phyloP scores from a whole-genome alignment of 2,888 invertebrate species.

The Agrochola lychnidis region DNA sequence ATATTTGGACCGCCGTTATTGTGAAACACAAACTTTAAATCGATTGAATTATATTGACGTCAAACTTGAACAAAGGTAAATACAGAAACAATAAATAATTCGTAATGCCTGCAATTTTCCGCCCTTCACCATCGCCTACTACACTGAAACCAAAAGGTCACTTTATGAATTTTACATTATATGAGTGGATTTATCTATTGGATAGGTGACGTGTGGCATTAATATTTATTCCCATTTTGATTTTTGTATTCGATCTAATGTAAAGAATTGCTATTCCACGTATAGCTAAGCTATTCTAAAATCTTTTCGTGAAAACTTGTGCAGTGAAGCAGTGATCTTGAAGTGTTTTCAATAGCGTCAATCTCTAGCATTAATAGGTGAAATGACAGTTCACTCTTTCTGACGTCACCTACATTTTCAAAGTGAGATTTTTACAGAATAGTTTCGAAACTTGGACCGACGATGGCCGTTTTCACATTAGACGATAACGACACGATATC shows the following conservation, averaged over 20 bases:
- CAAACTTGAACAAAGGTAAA: too few species aligned
- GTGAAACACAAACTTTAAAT: background rate
- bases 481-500: too few species aligned
- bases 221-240: background rate
- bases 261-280: background rate
- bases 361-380: too few species aligned
- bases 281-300: too few species aligned
- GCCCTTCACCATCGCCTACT: background rate
- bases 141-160: constrained; percentile 1
- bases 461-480: too few species aligned
- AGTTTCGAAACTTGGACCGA: background rate
- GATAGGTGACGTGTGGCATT: background rate
- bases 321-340: too few species aligned
- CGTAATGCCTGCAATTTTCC: background rate
- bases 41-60: background rate
- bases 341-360: too few species aligned
- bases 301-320: too few species aligned
- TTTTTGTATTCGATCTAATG: background rate
- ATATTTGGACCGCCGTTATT: background rate
- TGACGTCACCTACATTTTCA: too few species aligned
- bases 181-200: too few species aligned
- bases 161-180: constrained; percentile 5
- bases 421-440: too few species aligned
- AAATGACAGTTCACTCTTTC: too few species aligned
- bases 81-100: background rate